phyloP scores from a whole-genome alignment of 2,113 vertebrate genomes.

The Otis tarda region DNA sequence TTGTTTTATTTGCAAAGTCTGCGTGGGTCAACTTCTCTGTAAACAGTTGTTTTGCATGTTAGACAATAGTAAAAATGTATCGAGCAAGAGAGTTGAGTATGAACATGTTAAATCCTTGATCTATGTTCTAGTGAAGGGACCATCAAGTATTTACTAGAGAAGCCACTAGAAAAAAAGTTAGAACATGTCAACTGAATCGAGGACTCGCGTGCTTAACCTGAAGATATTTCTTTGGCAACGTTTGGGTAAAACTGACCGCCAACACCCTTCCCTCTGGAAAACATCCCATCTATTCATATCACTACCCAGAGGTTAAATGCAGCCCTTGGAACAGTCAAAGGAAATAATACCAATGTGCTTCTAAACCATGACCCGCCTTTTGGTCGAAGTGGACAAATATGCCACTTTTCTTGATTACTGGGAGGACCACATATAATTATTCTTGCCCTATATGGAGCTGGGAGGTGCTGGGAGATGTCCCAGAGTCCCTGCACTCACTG shows the following conservation, averaged over 20 bases:
- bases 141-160: not conserved
- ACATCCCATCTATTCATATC: not conserved
- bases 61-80: not conserved
- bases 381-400: not conserved
- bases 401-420: not conserved
- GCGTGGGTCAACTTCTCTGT: not conserved
- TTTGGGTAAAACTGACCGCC: not conserved
- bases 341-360: not conserved
- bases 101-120: not conserved
- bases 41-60: not conserved
- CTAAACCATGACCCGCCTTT: not conserved
- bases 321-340: not conserved
- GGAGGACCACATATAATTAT: not conserved
- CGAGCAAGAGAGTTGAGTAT: not conserved
- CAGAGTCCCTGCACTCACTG: not conserved
- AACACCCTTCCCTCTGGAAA: not conserved
- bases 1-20: not conserved
- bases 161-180: not conserved
- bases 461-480: not conserved
- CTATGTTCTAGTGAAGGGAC: not conserved
- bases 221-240: not conserved
- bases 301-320: conserved; percentile 2
- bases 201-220: not conserved
- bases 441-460: not conserved
- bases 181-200: not conserved